Base-by-base conservation (phyloP, 1,140 invertebrate species). In the Ceratitis capitata region DNA sequence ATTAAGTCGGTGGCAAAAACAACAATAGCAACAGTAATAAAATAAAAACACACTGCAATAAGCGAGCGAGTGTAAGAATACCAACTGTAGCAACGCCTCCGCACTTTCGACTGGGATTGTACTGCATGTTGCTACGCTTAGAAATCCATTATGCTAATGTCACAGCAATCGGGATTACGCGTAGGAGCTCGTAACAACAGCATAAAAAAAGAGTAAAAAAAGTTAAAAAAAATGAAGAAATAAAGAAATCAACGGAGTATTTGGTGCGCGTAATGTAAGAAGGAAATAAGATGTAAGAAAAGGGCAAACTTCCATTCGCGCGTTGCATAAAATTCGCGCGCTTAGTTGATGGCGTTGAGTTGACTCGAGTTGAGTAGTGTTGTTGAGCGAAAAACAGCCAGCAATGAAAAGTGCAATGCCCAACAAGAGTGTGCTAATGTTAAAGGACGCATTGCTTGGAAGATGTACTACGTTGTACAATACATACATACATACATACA, bases 81-180 rank as follows among this genome's bases (percentile, higher is more conserved):
- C 3, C 19, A 69, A 39, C 39, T 45, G 69, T 78, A 45, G 39
- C 35, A 78, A 78, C 69, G 69, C 39, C 69, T 45, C 39, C 9
- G 32, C 69, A 29, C 69, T 78, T n/a, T 78, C 69, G 32, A 39
- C 19, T 19, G 9, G n/a, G n/a, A 19, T 78, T 23, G 42, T 32
- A 42, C 2, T 78, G 39, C 69, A 78, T 47, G 39, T 78, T 45
- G 69, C 39, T n/a, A 45, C 69, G 69, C 69, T 78, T 78, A 78
- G 69, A 78, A 78, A 78, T 78, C 69, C 69, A 78, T 78, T 78
- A 78, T 78, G 69, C 39, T 78, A 78, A 78, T 78, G 69, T 78
- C 69, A 78, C 69, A 45, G 69, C n/a, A 42, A 78, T 42, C 69
- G 69, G 69, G 69, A 78, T 78, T 78, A 78, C 69, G 69, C 69